A percentile compares a stretch with the other conserved stretches of the same genome.
phyloP scores from a whole-genome alignment of 2,797 vertebrate species.

The Sebastiscus tertius region DNA sequence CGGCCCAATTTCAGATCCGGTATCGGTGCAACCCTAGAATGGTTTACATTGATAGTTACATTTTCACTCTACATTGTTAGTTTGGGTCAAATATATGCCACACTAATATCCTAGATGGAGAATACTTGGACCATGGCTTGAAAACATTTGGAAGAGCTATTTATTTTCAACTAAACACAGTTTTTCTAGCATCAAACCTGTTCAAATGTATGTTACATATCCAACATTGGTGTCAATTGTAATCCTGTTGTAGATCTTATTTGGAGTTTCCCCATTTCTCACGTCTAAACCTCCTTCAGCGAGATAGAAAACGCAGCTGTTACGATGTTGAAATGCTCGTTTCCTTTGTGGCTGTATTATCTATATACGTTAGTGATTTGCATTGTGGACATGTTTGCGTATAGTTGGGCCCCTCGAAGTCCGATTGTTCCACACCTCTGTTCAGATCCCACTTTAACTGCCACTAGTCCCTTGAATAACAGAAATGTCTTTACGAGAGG shows the following conservation, averaged over 20 bases:
- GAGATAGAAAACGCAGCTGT: background rate
- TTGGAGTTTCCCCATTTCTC: background rate
- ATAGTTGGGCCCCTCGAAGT: background rate
- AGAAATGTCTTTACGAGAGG: background rate
- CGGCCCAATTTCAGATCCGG: too few species aligned
- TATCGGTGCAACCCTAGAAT: too few species aligned
- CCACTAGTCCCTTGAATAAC: background rate
- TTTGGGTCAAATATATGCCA: too few species aligned
- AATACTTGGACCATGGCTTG: too few species aligned
- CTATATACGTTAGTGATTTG: slow-evolving; percentile 4
- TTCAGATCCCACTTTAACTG: background rate
- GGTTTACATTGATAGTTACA: too few species aligned
- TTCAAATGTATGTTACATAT: background rate
- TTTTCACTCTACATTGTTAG: too few species aligned
- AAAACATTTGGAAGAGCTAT: too few species aligned
- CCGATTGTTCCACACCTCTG: background rate
- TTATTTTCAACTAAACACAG: too few species aligned
- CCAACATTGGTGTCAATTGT: background rate
- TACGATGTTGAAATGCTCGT: background rate
- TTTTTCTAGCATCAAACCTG: too few species aligned
- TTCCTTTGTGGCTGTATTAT: slow-evolving; percentile 3
- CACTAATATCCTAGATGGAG: too few species aligned
- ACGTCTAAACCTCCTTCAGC: background rate
- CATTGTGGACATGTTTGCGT: slow-evolving; percentile 13
- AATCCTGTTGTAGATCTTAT: background rate